phyloP scores from a whole-genome alignment of 1,140 invertebrate genomes.

The Potamilus streckersoni region DNA sequence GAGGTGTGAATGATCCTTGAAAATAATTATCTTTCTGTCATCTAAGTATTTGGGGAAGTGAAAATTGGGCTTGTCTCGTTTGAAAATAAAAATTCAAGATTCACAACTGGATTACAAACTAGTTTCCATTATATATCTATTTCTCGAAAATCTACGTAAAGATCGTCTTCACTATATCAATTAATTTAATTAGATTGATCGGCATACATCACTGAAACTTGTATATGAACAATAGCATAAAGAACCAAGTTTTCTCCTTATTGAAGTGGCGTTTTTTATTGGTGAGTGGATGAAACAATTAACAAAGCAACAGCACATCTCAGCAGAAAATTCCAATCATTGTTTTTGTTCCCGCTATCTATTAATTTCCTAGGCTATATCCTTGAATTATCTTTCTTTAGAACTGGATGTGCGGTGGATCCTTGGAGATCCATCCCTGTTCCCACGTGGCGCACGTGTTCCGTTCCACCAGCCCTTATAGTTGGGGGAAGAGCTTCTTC shows the following conservation, averaged over 20 bases:
- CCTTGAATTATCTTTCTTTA: constrained; percentile 78
- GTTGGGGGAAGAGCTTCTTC: constrained; percentile 71
- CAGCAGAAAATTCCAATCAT: not conserved
- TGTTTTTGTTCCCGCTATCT: not conserved
- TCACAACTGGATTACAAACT: too few species aligned
- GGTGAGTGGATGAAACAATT: not conserved
- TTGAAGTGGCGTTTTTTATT: not conserved
- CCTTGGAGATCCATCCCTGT: constrained; percentile 93
- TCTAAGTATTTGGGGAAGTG: too few species aligned
- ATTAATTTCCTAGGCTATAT: not conserved
- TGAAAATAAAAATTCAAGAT: too few species aligned
- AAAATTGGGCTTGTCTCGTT: too few species aligned
- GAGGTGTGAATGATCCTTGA: too few species aligned
- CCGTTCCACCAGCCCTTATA: constrained; percentile 92
- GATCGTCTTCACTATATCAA: too few species aligned
- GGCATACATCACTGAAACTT: too few species aligned
- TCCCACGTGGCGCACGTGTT: constrained; percentile 95
- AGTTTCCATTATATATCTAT: too few species aligned
- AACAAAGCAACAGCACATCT: not conserved
- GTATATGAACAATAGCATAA: not conserved
- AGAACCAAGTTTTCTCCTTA: not conserved
- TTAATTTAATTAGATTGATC: too few species aligned
- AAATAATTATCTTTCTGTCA: too few species aligned
- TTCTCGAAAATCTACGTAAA: too few species aligned
- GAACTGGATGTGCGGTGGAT: constrained; percentile 97